Evolutionary conservation across 2,113 vertebrate genomes (phyloP).

Genomic region (Mustela nigripes): DNA sequence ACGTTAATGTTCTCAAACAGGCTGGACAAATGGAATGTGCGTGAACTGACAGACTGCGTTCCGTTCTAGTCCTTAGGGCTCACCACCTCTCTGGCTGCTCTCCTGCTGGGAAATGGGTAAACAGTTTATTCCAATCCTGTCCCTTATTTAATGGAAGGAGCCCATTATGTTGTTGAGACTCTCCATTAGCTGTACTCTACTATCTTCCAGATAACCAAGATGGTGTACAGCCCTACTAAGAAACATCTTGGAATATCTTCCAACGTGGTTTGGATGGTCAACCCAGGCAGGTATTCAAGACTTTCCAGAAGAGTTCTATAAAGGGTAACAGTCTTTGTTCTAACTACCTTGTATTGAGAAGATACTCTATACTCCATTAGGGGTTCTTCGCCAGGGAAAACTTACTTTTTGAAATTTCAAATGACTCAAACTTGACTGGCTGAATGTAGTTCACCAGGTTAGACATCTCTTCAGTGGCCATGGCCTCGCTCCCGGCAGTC

Average conservation of each 20-base stretch:
- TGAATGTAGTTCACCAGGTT: conserved; percentile 99
- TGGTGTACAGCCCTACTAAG: too few species aligned
- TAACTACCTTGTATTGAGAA: neutral
- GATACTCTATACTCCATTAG: neutral
- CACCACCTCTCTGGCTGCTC: neutral
- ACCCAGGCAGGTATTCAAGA: neutral
- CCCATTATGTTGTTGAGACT: neutral
- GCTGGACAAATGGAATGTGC: neutral
- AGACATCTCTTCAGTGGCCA: conserved; percentile 99
- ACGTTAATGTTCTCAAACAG: neutral
- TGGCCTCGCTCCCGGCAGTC: conserved; percentile 96
- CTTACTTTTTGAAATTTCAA: conserved; percentile 98
- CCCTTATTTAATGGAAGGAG: neutral
- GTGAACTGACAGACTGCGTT: neutral
- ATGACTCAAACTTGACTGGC: conserved; percentile 97
- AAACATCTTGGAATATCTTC: neutral
- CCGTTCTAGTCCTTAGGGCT: neutral
- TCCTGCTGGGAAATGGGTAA: neutral
- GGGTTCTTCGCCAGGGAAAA: conserved; percentile 19
- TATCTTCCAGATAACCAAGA: neutral
- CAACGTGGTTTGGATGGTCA: neutral
- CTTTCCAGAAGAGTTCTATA: neutral
- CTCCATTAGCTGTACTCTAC: neutral
- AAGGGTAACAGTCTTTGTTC: neutral
- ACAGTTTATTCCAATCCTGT: neutral